Conservation (phyloP, 2,888 invertebrate genomes). For the Antheraea yamamai region DNA sequence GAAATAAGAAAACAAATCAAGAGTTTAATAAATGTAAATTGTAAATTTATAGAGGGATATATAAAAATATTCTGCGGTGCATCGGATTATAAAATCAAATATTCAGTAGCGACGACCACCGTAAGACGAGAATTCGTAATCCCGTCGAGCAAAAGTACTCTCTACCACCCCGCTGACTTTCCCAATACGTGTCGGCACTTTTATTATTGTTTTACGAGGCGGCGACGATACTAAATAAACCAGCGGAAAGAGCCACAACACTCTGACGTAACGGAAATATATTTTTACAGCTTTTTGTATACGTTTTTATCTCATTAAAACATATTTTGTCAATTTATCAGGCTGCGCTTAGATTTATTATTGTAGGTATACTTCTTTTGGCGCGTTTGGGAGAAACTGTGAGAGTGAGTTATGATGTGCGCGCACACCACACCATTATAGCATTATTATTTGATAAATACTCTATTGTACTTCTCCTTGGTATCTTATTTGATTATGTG, state of each 20-base stretch:
- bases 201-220: neutral
- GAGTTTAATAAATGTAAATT: too few species aligned
- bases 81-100: neutral
- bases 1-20: too few species aligned
- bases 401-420: too few species aligned
- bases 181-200: neutral
- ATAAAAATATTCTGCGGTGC: neutral
- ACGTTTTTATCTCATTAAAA: too few species aligned
- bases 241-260: neutral
- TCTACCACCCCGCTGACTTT: neutral
- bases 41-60: too few species aligned
- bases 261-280: neutral
- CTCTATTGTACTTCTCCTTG: too few species aligned
- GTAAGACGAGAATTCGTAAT: neutral
- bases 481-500: too few species aligned
- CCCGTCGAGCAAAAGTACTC: neutral
- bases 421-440: too few species aligned
- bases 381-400: too few species aligned
- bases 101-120: neutral
- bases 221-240: neutral
- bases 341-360: neutral
- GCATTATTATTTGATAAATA: too few species aligned
- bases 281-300: neutral
- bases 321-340: too few species aligned
- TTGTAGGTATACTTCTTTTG: too few species aligned